Base-by-base conservation (phyloP, 2,797 vertebrate species). In the Bradypodion pumilum region DNA sequence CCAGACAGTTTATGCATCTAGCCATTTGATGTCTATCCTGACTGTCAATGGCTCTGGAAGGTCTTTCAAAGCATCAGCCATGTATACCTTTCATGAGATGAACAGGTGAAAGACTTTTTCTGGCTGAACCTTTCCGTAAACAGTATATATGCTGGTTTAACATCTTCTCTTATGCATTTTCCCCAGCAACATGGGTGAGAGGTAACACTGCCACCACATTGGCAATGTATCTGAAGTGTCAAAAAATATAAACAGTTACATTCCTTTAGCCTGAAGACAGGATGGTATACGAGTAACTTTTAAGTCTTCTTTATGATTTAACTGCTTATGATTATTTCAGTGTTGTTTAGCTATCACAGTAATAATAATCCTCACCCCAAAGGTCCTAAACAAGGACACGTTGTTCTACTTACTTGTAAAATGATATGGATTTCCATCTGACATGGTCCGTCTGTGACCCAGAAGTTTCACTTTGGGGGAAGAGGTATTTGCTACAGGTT, bases 341-440 rank as follows among this genome's bases (percentile, higher is more conserved):
- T 32, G 8, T 62, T 42, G 32, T 32, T 52, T 63, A n/a, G 60
- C 42, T 4, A 59, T 74, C 60, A n/a, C 1, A 73, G 1, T 78
- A 74, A 84, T 69, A 3, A 49, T 9, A 16, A 65, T 44, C 3
- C 15, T 35, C 21, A n/a, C 1, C 23, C 5, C 9, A 19, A 49
- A 32, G n/a, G 0, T n/a, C n/a, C 16, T 21, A 60, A 42, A 19
- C 42, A 78, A 5, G 29, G 27, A 70, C n/a, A 12, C 40, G 68
- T 29, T 44, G 59, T 6, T 44, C 56, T 78, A 94, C 95, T 52
- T 80, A 96, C 95, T 81, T 94, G 88, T 85, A 21, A 76, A 73
- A 32, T 63, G 87, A 82, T 88, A 87, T 81, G 87, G 87, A 62
- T 46, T 93, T 85, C 94, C 94, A 70, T 94, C 94, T 5, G 94